Percentiles rank a stretch among this genome's conserved stretches.
Conservation (phyloP, 2,888 invertebrate genomes). For the Pharmacophagus antenor region DNA sequence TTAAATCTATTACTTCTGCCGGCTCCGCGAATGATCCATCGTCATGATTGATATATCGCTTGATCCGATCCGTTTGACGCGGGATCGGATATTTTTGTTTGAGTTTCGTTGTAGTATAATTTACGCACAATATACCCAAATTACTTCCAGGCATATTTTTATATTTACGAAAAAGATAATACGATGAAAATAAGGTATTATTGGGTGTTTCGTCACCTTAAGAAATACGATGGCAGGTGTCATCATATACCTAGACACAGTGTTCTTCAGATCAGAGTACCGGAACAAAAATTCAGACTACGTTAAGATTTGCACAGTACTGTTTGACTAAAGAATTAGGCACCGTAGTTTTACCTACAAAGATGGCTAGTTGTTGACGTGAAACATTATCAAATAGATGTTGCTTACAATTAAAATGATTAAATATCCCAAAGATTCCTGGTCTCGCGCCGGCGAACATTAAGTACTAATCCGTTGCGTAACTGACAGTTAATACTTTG, state of each 20-base stretch:
- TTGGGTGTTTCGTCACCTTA: too few relatives aligned
- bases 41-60: conserved; percentile 43
- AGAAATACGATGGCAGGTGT: too few relatives aligned
- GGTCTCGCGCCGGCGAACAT: conserved; percentile 44
- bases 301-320: too few relatives aligned
- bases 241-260: too few relatives aligned
- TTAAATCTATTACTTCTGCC: conserved; percentile 46
- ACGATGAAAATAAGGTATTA: too few relatives aligned
- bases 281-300: too few relatives aligned
- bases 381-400: background rate
- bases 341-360: too few relatives aligned
- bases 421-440: background rate
- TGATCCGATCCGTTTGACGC: conserved; percentile 26
- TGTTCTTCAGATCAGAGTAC: too few relatives aligned
- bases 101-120: conserved; percentile 6
- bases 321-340: too few relatives aligned
- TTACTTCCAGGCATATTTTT: conserved; percentile 8
- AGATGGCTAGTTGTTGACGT: too few relatives aligned
- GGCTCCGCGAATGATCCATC: conserved; percentile 39
- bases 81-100: conserved; percentile 13
- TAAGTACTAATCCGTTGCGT: conserved; percentile 54
- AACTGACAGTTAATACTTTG: conserved; percentile 70
- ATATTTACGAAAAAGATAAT: too few relatives aligned
- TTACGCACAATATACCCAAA: conserved; percentile 35
- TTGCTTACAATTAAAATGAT: background rate